These are phyloP conservation scores for Oreochromis aureus DNA, from an alignment of 2,113 vertebrate genomes.

Conservation along the genomic window DNA sequence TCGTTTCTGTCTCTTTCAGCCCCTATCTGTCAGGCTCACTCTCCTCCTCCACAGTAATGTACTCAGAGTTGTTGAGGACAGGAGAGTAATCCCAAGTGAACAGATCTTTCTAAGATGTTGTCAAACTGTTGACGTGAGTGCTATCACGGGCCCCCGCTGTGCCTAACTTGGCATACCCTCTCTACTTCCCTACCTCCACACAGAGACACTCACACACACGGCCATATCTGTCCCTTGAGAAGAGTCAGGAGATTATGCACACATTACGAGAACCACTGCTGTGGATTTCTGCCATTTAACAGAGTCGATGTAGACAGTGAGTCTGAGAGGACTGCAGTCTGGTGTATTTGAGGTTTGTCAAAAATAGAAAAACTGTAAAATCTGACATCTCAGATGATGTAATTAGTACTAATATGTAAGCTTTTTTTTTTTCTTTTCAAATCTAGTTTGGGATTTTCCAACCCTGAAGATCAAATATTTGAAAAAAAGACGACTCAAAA, in stretches of 20 bases:
- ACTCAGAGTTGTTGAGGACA: slow-evolving; percentile 34
- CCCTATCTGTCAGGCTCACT: slow-evolving; percentile 1
- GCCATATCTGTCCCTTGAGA: background rate
- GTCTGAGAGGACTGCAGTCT: background rate
- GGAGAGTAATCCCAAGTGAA: slow-evolving; percentile 41
- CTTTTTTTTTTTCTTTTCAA: background rate
- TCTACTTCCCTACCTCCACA: background rate
- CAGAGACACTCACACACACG: background rate
- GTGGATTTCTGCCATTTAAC: slow-evolving; percentile 31
- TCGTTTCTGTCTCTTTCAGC: background rate
- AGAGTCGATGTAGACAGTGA: background rate
- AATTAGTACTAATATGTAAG: background rate
- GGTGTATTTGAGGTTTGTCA: background rate
- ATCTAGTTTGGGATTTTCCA: background rate
- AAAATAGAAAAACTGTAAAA: background rate
- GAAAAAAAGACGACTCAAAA: background rate
- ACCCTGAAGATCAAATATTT: background rate
- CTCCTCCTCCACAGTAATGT: slow-evolving; percentile 16
- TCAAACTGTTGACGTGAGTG: slow-evolving; percentile 52
- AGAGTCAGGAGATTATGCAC: slow-evolving; percentile 13
- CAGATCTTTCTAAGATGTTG: slow-evolving; percentile 53
- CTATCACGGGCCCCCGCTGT: slow-evolving; percentile 35
- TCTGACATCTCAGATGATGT: background rate
- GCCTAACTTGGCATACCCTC: slow-evolving; percentile 34
- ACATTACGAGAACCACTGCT: background rate